phyloP scores from a whole-genome alignment of 2,797 vertebrate species.

The Falco rusticolus region DNA sequence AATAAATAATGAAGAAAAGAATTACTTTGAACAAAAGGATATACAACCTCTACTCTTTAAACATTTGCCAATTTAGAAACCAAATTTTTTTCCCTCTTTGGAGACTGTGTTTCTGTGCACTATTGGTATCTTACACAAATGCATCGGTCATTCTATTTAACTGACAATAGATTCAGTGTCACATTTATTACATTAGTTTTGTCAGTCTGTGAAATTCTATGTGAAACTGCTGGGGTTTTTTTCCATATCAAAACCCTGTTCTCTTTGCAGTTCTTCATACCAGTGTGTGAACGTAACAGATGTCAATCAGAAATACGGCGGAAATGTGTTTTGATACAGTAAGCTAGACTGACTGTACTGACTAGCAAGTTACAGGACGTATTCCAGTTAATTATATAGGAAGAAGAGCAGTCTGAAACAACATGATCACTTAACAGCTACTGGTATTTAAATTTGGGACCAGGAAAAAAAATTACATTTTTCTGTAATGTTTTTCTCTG shows the following conservation, averaged over 20 bases:
- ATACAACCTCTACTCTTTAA: neutral
- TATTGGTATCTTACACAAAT: slow-evolving; percentile 11
- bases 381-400: neutral
- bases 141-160: neutral
- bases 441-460: slow-evolving; percentile 58
- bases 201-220: slow-evolving; percentile 47
- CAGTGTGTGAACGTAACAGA: neutral
- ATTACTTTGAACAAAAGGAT: slow-evolving; percentile 6
- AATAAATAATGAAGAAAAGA: slow-evolving; percentile 14
- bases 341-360: slow-evolving; percentile 1
- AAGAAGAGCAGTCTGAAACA: slow-evolving; percentile 38
- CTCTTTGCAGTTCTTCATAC: slow-evolving; percentile 16
- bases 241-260: neutral
- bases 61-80: slow-evolving; percentile 41
- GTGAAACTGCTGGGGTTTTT: neutral
- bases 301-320: slow-evolving; percentile 20
- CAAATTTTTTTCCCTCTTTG: neutral
- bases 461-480: slow-evolving; percentile 43
- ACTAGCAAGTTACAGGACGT: slow-evolving; percentile 2
- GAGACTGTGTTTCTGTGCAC: slow-evolving; percentile 16
- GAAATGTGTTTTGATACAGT: slow-evolving; percentile 22
- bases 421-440: slow-evolving; percentile 35
- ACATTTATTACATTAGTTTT: neutral
- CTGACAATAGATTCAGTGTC: slow-evolving; percentile 16
- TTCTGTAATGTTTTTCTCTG: slow-evolving; percentile 54